Percentiles rank a stretch among this genome's conserved stretches.
These are phyloP conservation scores for Chymomyza amoena DNA, from an alignment of 2,888 invertebrate genomes.

Conservation along the genomic window DNA sequence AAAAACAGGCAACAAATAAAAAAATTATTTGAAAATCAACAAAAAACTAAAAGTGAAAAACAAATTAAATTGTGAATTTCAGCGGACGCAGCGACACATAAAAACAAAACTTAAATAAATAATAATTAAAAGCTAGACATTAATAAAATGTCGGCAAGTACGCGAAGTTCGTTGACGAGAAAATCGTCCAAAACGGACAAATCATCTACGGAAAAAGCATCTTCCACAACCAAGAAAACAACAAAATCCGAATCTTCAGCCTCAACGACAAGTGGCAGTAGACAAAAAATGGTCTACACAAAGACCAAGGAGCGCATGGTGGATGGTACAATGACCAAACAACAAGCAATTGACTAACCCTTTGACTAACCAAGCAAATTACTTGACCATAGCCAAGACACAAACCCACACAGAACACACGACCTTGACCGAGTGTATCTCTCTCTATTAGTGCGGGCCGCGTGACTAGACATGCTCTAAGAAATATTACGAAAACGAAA, in stretches of 20 bases:
- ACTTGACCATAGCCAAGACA: neutral
- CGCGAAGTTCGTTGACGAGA: conserved; percentile 66
- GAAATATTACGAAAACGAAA: neutral
- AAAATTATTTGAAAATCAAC: conserved; percentile 22
- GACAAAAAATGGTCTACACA: conserved; percentile 74
- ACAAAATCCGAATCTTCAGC: conserved; percentile 29
- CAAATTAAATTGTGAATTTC: conserved; percentile 43
- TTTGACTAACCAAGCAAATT: conserved; percentile 5
- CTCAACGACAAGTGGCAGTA: conserved; percentile 53
- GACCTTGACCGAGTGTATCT: conserved; percentile 31
- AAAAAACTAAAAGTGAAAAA: conserved; percentile 42
- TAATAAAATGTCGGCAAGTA: conserved; percentile 64
- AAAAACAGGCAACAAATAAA: conserved; percentile 33
- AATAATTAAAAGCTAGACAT: conserved; percentile 33
- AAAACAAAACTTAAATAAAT: conserved; percentile 29
- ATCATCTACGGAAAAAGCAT: conserved; percentile 26
- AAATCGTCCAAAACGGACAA: conserved; percentile 63
- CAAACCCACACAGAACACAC: neutral
- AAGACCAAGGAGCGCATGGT: conserved; percentile 76
- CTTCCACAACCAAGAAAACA: conserved; percentile 11
- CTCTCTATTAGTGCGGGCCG: neutral
- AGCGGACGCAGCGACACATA: conserved; percentile 13
- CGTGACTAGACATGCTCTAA: neutral
- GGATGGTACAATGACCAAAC: conserved; percentile 60
- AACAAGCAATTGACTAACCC: conserved; percentile 7